A percentile compares a stretch with the other conserved stretches of the same genome.
These are phyloP conservation scores for Aplysia californica DNA, from an alignment of 1,140 invertebrate genomes.

Conservation along the genomic window DNA sequence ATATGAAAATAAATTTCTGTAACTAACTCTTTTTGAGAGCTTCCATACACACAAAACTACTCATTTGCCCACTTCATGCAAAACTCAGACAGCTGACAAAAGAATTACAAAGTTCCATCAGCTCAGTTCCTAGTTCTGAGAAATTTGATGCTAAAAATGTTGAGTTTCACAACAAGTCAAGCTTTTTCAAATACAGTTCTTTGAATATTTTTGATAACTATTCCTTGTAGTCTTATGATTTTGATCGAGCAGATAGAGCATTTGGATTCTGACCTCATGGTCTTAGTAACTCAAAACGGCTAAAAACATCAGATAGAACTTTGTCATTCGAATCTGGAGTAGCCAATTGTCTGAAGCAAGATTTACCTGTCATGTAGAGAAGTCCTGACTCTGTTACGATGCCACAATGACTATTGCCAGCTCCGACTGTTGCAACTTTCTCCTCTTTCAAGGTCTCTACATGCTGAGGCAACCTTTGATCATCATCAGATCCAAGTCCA, in stretches of 20 bases:
- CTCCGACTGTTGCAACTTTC: constrained; percentile 26
- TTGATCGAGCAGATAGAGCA: no score
- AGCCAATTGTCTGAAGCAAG: not conserved
- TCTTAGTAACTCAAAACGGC: no score
- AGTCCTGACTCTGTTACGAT: constrained; percentile 85
- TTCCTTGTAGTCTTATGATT: no score
- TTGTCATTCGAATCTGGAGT: not conserved
- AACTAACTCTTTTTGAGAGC: not conserved
- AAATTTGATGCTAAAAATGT: no score
- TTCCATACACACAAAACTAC: not conserved
- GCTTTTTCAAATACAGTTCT: no score
- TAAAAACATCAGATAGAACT: no score
- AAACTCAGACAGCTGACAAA: not conserved
- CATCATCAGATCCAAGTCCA: constrained; percentile 36
- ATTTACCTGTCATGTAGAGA: constrained; percentile 86
- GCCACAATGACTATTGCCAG: constrained; percentile 43
- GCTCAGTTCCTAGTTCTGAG: no score
- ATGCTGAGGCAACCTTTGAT: constrained; percentile 18
- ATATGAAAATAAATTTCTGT: not conserved
- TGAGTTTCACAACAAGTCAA: no score
- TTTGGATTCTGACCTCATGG: no score
- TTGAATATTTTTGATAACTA: no score
- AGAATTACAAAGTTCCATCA: no score
- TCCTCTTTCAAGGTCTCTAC: constrained; percentile 26
- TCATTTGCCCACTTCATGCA: not conserved